These are phyloP conservation scores for Spea bombifrons DNA, from an alignment of 2,113 vertebrate species.

Conservation along the genomic window DNA sequence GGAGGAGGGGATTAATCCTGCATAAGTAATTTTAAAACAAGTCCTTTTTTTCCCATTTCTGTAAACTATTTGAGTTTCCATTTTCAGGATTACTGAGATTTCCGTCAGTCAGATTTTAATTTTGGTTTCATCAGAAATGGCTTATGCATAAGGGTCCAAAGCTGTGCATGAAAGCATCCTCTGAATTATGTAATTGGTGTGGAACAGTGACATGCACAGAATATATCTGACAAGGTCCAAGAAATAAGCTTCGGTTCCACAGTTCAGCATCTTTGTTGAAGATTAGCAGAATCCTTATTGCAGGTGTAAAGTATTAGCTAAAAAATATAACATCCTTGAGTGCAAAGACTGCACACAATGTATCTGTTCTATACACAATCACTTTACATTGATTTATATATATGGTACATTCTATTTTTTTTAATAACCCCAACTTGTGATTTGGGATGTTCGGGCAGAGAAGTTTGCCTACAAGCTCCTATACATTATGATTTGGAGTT, in stretches of 20 bases:
- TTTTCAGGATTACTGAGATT: slow-evolving; percentile 81
- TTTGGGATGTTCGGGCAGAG: too few species aligned
- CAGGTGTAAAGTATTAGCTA: slow-evolving; percentile 32
- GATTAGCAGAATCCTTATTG: slow-evolving; percentile 70
- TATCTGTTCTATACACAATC: too few species aligned
- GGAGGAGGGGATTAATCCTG: slow-evolving; percentile 72
- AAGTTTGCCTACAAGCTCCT: too few species aligned
- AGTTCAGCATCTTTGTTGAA: slow-evolving; percentile 69
- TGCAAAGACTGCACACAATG: neutral
- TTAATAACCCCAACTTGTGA: too few species aligned
- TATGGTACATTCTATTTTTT: too few species aligned
- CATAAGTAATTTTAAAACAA: slow-evolving; percentile 78
- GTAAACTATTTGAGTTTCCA: slow-evolving; percentile 79
- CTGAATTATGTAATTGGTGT: slow-evolving; percentile 75
- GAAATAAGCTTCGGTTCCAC: slow-evolving; percentile 62
- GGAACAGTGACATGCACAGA: slow-evolving; percentile 73
- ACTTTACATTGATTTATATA: too few species aligned
- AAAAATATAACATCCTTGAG: slow-evolving; percentile 37
- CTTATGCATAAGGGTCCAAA: slow-evolving; percentile 70
- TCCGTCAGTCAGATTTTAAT: slow-evolving; percentile 78
- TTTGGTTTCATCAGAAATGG: slow-evolving; percentile 72
- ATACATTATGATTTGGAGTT: too few species aligned
- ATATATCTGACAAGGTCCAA: slow-evolving; percentile 71
- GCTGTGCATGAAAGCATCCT: slow-evolving; percentile 73
- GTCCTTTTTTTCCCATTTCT: slow-evolving; percentile 78